A percentile compares a stretch with the other conserved stretches of the same genome.
Conservation (phyloP, 1,140 invertebrate species). For the Euwallacea similis region DNA sequence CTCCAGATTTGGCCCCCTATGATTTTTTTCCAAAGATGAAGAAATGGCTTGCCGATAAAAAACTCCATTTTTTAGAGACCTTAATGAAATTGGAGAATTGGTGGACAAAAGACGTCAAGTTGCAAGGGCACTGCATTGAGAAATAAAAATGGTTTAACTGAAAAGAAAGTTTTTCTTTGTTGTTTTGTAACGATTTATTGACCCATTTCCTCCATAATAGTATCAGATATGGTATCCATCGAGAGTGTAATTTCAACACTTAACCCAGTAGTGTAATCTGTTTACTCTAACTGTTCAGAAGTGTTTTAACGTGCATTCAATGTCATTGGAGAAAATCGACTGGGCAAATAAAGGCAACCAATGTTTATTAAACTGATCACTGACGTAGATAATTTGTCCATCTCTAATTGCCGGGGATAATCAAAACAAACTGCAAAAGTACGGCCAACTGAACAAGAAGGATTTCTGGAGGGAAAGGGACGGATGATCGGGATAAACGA, state of each 20-base stretch:
- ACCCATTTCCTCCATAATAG: neutral
- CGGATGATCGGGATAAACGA: slow-evolving; percentile 31
- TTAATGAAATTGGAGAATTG: neutral
- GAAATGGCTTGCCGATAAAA: slow-evolving; percentile 1
- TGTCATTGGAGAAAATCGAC: no score
- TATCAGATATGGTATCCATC: no score
- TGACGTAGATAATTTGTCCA: slow-evolving; percentile 50
- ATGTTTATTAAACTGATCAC: slow-evolving; percentile 51
- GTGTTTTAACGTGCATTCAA: no score
- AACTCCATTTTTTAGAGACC: neutral
- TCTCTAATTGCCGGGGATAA: slow-evolving; percentile 46
- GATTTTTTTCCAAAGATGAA: neutral
- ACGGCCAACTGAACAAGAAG: slow-evolving; percentile 28
- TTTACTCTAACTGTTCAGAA: no score
- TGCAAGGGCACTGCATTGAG: neutral
- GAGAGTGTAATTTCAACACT: no score
- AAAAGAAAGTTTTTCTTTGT: neutral
- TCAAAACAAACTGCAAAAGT: slow-evolving; percentile 47
- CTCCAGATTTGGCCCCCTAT: slow-evolving; percentile 12
- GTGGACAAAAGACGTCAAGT: neutral
- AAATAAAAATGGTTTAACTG: neutral
- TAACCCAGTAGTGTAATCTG: no score
- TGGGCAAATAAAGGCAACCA: slow-evolving; percentile 38
- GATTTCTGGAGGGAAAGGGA: slow-evolving; percentile 21
- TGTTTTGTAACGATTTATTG: neutral